phyloP scores from a whole-genome alignment of 2,797 vertebrate genomes.

The Cichlasoma orientale region DNA sequence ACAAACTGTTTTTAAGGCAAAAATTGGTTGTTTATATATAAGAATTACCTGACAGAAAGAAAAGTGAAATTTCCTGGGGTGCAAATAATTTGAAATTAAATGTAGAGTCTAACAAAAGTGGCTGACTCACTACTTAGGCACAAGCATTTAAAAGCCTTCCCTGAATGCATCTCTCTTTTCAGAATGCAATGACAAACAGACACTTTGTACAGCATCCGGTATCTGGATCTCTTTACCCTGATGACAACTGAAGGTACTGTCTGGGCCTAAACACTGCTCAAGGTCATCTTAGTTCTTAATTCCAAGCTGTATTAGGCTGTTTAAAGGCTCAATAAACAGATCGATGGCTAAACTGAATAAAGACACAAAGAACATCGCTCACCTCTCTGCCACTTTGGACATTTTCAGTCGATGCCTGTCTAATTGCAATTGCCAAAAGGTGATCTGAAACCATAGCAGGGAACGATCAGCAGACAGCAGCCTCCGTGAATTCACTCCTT shows the following conservation, averaged over 20 bases:
- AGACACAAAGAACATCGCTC: conserved; percentile 68
- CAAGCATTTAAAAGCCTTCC: background rate
- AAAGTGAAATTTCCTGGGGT: background rate
- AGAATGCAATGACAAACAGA: conserved; percentile 30
- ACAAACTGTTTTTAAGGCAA: conserved; percentile 79
- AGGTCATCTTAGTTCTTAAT: conserved; percentile 63
- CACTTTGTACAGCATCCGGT: conserved; percentile 12
- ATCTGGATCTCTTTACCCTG: conserved; percentile 19
- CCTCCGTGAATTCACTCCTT: background rate
- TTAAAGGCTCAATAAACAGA: conserved; percentile 71
- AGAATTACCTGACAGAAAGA: background rate
- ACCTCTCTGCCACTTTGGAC: conserved; percentile 99
- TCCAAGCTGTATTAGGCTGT: conserved; percentile 37
- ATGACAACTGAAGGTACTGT: conserved; percentile 20
- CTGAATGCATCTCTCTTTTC: conserved; percentile 28
- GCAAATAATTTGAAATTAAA: background rate
- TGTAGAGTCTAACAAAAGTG: background rate
- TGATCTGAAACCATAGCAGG: conserved; percentile 87
- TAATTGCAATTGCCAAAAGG: conserved; percentile 97
- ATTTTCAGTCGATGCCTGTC: conserved; percentile 99
- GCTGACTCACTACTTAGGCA: background rate
- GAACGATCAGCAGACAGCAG: conserved; percentile 53
- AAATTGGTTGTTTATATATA: background rate
- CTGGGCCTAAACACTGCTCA: conserved; percentile 30
- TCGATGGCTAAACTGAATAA: conserved; percentile 73